Evolutionary conservation across 1,140 invertebrate species (phyloP).

Genomic region (Gonioctena quinquepunctata): DNA sequence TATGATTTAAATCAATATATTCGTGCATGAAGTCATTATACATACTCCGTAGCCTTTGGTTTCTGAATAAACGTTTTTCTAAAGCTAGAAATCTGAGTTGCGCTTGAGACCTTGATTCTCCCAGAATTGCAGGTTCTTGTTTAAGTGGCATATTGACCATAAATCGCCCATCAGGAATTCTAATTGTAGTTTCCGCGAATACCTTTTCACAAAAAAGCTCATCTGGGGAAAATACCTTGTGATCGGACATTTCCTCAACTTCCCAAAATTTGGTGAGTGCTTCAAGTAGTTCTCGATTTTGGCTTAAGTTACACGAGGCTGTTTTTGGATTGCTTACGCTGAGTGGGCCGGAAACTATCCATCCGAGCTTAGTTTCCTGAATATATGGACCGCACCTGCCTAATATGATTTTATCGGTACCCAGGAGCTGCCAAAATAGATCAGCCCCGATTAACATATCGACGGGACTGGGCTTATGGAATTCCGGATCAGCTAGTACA

Average conservation of each 20-base stretch:
- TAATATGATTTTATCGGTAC: background rate
- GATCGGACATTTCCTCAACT: background rate
- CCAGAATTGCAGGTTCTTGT: background rate
- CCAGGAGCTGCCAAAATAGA: background rate
- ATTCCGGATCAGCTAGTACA: background rate
- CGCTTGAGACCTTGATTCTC: background rate
- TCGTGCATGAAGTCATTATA: background rate
- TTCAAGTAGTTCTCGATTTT: background rate
- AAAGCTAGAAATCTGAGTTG: background rate
- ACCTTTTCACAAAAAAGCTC: too few species aligned
- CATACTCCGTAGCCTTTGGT: background rate
- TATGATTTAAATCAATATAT: background rate
- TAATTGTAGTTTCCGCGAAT: too few species aligned
- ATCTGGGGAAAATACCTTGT: background rate
- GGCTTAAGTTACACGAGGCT: background rate
- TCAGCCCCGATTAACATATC: background rate
- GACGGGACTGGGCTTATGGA: background rate
- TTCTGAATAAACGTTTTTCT: background rate
- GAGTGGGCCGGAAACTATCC: background rate
- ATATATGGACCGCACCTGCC: background rate
- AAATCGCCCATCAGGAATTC: background rate
- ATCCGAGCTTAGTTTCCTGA: too few species aligned
- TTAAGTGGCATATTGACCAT: background rate
- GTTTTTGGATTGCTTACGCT: background rate
- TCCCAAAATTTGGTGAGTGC: background rate